These are phyloP conservation scores for Asarcornis scutulata DNA, from an alignment of 2,113 vertebrate species.

Conservation along the genomic window DNA sequence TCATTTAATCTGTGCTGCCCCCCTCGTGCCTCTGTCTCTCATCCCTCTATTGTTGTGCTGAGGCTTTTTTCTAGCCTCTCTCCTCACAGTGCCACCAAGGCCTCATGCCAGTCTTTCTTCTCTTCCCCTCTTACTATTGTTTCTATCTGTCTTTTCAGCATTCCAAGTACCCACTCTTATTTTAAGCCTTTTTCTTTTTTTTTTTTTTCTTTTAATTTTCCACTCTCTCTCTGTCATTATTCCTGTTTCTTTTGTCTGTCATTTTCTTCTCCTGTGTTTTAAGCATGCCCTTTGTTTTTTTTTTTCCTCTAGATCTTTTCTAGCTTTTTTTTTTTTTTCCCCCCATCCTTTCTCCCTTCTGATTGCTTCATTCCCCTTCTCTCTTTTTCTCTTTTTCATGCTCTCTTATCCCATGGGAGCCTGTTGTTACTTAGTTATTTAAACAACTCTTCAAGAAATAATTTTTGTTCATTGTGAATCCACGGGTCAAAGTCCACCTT, in stretches of 20 bases:
- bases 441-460: neutral
- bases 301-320: conserved; percentile 35
- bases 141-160: neutral
- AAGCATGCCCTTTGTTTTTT: conserved; percentile 39
- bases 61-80: neutral
- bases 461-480: neutral
- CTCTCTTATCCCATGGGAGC: neutral
- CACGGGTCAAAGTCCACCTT: conserved; percentile 10
- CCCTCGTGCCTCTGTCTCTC: neutral
- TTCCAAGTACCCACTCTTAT: neutral
- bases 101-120: neutral
- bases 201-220: neutral
- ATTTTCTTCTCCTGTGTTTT: neutral
- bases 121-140: neutral
- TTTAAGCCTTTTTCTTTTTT: neutral
- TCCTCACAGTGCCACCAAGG: neutral
- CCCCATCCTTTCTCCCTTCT: neutral
- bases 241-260: neutral
- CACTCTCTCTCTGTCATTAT: neutral
- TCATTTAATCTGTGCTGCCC: conserved; percentile 32
- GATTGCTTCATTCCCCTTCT: neutral
- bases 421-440: neutral
- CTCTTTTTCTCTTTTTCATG: neutral
- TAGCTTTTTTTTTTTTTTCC: neutral
- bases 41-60: conserved; percentile 16